These are phyloP conservation scores for Drosophila silvestris DNA, from an alignment of 2,888 invertebrate species.

Conservation along the genomic window DNA sequence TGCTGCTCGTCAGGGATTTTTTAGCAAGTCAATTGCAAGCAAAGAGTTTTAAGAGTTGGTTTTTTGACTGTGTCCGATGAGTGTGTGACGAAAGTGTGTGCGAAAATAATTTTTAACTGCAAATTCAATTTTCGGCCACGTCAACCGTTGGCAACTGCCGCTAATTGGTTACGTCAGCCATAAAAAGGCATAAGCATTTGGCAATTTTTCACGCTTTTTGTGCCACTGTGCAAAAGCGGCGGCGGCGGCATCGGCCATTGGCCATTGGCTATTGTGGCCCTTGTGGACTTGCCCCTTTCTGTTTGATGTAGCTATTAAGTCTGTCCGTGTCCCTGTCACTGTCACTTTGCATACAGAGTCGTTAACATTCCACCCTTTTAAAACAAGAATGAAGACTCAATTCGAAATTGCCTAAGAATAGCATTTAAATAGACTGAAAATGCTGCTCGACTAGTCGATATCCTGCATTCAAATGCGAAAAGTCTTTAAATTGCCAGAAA, in stretches of 20 bases:
- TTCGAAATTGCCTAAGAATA: conserved; percentile 10
- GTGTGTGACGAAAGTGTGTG: conserved; percentile 30
- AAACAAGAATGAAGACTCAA: conserved; percentile 9
- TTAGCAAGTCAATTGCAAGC: conserved; percentile 50
- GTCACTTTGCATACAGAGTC: conserved; percentile 67
- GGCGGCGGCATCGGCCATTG: neutral
- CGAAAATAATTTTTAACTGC: conserved; percentile 41
- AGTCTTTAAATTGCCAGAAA: neutral
- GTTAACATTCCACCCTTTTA: conserved; percentile 53
- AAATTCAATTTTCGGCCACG: conserved; percentile 60
- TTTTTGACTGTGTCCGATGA: conserved; percentile 3
- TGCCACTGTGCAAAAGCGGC: conserved; percentile 57
- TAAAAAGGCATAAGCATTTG: conserved; percentile 50
- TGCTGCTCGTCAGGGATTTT: conserved; percentile 55
- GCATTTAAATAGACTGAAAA: neutral
- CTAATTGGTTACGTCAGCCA: conserved; percentile 59
- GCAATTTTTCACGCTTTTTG: conserved; percentile 42
- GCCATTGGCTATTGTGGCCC: conserved; percentile 8
- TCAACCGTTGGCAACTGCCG: conserved; percentile 28
- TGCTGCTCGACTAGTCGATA: neutral
- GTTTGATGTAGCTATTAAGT: conserved; percentile 55
- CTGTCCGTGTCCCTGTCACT: conserved; percentile 47
- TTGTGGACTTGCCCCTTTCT: conserved; percentile 55
- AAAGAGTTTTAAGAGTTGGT: conserved; percentile 6
- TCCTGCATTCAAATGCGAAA: neutral